Conservation (phyloP, 2,797 vertebrate genomes). For the Limosa lapponica region DNA sequence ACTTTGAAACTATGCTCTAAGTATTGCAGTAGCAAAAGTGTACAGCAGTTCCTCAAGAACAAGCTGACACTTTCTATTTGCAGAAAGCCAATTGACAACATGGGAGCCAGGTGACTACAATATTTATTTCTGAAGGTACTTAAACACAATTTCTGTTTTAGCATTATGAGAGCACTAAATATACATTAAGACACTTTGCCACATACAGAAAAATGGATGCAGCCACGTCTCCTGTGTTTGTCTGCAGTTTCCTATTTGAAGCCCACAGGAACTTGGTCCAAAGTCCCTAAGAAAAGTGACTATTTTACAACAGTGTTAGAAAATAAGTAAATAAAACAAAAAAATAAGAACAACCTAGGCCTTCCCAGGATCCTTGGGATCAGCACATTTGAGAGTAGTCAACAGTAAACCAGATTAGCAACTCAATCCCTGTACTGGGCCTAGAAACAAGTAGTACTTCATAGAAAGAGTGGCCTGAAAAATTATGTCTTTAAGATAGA, state of each 20-base stretch:
- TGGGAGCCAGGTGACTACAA: not conserved
- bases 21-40: not conserved
- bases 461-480: not conserved
- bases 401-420: not conserved
- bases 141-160: not conserved
- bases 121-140: not conserved
- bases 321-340: not conserved
- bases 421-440: not conserved
- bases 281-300: not conserved
- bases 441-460: not conserved
- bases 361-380: not conserved
- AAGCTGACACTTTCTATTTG: not conserved
- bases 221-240: not conserved
- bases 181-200: not conserved
- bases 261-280: not conserved
- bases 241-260: not conserved
- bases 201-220: not conserved
- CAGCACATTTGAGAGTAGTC: not conserved
- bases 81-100: not conserved
- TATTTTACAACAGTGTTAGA: not conserved
- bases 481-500: fast-evolving
- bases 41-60: not conserved
- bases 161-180: not conserved
- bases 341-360: not conserved
- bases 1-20: not conserved